Percentiles rank a stretch among this genome's conserved stretches.
Evolutionary conservation across 2,797 vertebrate species (phyloP).

Genomic region (Silurus lanzhouensis): DNA sequence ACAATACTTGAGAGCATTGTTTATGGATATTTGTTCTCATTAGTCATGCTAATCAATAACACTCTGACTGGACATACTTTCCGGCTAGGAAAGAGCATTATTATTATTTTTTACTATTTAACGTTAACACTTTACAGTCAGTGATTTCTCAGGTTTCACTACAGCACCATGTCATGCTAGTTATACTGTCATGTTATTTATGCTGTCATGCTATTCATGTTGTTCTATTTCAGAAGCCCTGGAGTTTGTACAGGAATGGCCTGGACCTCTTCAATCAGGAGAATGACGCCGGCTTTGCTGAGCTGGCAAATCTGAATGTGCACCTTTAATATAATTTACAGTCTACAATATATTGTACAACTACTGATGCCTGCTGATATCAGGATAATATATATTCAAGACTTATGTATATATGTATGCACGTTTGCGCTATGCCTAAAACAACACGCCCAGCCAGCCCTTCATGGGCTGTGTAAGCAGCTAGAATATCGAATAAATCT

Average conservation of each 20-base stretch:
- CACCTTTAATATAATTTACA: neutral
- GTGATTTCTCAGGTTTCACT: constrained; percentile 15
- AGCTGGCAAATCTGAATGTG: neutral
- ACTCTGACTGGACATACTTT: neutral
- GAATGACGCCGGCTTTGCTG: neutral
- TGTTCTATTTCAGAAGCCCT: constrained; percentile 64
- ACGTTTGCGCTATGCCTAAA: neutral
- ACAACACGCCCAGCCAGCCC: constrained; percentile 1
- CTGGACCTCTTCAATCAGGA: constrained; percentile 39
- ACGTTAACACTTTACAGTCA: neutral
- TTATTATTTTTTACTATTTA: neutral
- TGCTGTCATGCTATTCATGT: constrained; percentile 59
- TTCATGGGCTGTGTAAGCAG: constrained; percentile 41
- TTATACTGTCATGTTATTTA: constrained; percentile 43
- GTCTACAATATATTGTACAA: neutral
- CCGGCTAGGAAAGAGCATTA: neutral
- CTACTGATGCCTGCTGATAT: neutral
- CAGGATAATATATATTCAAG: neutral
- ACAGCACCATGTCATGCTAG: constrained; percentile 58
- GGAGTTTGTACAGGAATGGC: constrained; percentile 63
- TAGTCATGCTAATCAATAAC: constrained; percentile 55
- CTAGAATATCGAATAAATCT: constrained; percentile 56
- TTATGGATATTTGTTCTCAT: constrained; percentile 50
- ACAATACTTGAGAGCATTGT: constrained; percentile 28
- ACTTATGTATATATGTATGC: neutral